phyloP scores from a whole-genome alignment of 2,113 vertebrate genomes.

The Hydrolagus affinis region DNA sequence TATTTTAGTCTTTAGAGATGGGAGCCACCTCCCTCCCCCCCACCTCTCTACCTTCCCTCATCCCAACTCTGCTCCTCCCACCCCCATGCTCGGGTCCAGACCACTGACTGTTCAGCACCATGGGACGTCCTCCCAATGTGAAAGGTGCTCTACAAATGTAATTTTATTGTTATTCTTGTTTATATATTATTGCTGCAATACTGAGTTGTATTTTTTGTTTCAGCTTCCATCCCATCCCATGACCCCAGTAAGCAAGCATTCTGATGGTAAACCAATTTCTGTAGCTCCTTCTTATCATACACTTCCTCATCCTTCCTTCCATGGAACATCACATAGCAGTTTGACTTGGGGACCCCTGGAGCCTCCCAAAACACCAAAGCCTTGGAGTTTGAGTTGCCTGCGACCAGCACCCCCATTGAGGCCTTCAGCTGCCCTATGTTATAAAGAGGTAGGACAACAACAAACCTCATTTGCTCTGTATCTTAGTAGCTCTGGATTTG shows the following conservation, averaged over 20 bases:
- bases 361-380: constrained; percentile 90
- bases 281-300: constrained; percentile 92
- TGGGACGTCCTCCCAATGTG: too few species aligned
- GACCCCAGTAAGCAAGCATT: constrained; percentile 84
- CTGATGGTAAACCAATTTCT: constrained; percentile 76
- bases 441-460: constrained; percentile 78
- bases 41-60: too few species aligned
- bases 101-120: too few species aligned
- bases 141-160: too few species aligned
- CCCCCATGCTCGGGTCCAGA: too few species aligned
- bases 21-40: too few species aligned
- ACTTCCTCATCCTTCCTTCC: constrained; percentile 87
- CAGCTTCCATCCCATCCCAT: constrained; percentile 91
- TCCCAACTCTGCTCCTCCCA: too few species aligned
- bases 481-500: too few species aligned
- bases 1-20: too few species aligned
- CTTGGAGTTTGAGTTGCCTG: constrained; percentile 95
- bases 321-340: constrained; percentile 80
- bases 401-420: constrained; percentile 82
- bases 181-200: too few species aligned
- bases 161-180: too few species aligned
- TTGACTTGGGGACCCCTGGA: constrained; percentile 95
- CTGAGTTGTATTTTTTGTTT: constrained; percentile 21
- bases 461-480: too few species aligned
- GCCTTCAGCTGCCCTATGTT: constrained; percentile 93